phyloP scores from a whole-genome alignment of 2,797 vertebrate species.

The Acropternis orthonyx region DNA sequence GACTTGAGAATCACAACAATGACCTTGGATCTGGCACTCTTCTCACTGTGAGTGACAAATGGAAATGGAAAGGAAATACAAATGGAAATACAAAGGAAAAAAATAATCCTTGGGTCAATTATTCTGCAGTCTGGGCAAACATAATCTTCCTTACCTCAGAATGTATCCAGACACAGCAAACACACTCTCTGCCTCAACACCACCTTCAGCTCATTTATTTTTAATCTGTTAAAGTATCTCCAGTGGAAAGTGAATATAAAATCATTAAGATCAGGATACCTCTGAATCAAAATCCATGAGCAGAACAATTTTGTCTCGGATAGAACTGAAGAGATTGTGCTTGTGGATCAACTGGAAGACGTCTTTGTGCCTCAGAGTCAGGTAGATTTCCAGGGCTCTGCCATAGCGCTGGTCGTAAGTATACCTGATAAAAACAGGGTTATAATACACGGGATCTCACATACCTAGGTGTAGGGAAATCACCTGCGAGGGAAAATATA shows the following conservation, averaged over 20 bases:
- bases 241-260: neutral
- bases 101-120: neutral
- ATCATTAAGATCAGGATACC: conserved; percentile 74
- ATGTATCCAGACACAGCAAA: neutral
- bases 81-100: neutral
- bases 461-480: neutral
- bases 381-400: conserved; percentile 93
- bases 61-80: neutral
- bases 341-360: conserved; percentile 98
- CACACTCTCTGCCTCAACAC: neutral
- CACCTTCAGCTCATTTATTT: neutral
- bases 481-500: neutral
- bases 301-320: conserved; percentile 96
- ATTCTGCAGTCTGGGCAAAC: neutral
- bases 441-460: neutral
- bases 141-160: neutral
- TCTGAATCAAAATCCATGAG: conserved; percentile 99
- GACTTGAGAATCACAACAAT: neutral
- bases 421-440: conserved; percentile 79
- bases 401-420: conserved; percentile 98
- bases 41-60: neutral
- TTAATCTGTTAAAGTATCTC: neutral
- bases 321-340: conserved; percentile 96
- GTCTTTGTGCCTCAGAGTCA: conserved; percentile 93
- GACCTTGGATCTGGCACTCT: neutral